Percentiles rank a stretch among this genome's conserved stretches.
Conservation (phyloP, 2,888 invertebrate species). For the Seira sanloemensis region DNA sequence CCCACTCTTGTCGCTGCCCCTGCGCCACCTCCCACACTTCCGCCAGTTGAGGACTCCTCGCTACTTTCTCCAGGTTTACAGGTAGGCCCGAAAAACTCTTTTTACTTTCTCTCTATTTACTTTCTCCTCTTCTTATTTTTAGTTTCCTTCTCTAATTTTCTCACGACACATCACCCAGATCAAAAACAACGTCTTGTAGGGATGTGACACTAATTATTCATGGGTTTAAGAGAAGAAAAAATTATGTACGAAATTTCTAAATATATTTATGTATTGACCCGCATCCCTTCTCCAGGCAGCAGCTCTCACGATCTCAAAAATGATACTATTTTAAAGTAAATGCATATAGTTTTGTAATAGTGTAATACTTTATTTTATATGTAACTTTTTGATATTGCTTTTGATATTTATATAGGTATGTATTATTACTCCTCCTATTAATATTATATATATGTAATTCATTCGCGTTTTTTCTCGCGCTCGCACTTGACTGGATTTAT, state of each 20-base stretch:
- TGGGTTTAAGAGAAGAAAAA: neutral
- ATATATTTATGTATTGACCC: too few species aligned
- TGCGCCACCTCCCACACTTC: conserved; percentile 38
- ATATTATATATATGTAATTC: too few species aligned
- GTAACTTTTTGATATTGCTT: neutral
- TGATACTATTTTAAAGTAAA: neutral
- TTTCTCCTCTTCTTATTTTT: neutral
- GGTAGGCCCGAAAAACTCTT: conserved; percentile 39
- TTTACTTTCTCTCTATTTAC: conserved; percentile 11
- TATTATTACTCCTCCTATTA: conserved; percentile 13
- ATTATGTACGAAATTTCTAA: neutral
- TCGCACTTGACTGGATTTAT: neutral
- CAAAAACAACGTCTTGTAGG: neutral
- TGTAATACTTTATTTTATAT: neutral
- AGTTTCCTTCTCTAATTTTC: too few species aligned
- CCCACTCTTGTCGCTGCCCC: conserved; percentile 47
- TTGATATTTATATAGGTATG: too few species aligned
- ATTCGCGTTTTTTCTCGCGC: conserved; percentile 5
- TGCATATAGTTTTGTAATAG: neutral
- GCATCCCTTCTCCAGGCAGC: conserved; percentile 63
- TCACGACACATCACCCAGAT: conserved; percentile 9
- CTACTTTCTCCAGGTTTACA: conserved; percentile 61
- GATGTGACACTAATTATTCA: neutral
- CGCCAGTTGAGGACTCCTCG: conserved; percentile 54
- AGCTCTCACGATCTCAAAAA: too few species aligned